A percentile compares a stretch with the other conserved stretches of the same genome.
These are phyloP conservation scores for Parascotia fuliginaria DNA, from an alignment of 2,888 invertebrate species.

Conservation along the genomic window DNA sequence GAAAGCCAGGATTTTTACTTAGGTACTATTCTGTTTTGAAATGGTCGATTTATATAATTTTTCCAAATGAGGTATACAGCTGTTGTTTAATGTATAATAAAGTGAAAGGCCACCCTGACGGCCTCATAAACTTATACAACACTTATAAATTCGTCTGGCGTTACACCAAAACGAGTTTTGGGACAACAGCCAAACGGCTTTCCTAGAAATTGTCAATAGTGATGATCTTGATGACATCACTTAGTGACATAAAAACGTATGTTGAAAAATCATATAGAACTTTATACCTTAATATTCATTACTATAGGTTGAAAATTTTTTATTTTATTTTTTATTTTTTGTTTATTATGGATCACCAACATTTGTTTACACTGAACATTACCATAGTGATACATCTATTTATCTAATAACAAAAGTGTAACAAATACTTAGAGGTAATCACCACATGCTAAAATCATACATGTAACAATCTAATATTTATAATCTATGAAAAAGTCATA, in stretches of 20 bases:
- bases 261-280: background rate
- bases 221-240: background rate
- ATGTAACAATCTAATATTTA: no score
- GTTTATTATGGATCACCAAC: no score
- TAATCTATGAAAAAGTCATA: no score
- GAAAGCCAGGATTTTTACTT: no score
- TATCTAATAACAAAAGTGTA: no score
- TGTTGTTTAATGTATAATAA: background rate
- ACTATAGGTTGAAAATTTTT: no score
- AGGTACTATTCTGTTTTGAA: background rate
- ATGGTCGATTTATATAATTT: background rate
- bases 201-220: background rate
- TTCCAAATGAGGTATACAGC: background rate
- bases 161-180: slow-evolving; percentile 27
- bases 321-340: no score
- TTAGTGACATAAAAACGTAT: no score
- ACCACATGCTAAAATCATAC: no score
- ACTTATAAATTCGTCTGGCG: slow-evolving; percentile 24
- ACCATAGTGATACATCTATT: no score
- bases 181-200: slow-evolving; percentile 34
- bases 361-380: no score
- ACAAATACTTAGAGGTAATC: no score
- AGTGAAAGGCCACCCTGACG: slow-evolving; percentile 11
- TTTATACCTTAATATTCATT: background rate
- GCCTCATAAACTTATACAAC: slow-evolving; percentile 15